Evolutionary conservation across 2,888 invertebrate species (phyloP), one percentile per base, ranked within the genome.

Genomic region (Chalcis sispes): DNA sequence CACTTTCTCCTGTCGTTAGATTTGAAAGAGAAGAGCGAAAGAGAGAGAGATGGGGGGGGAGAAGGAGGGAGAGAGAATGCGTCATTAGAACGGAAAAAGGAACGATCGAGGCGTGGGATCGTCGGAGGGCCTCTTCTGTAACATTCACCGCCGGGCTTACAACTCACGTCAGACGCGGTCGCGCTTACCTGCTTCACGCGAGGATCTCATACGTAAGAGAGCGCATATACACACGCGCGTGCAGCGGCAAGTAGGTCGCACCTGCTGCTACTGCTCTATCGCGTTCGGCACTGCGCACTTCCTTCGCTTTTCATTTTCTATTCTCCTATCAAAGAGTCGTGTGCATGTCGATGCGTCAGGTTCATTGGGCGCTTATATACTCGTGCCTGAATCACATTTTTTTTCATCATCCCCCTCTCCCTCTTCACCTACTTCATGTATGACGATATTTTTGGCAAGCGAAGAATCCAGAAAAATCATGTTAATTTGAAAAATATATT

Each of bases 201-300:
- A 36, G 25, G 25, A 10, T n/a, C 25, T 27, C 32, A 54, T 32
- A 36, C 62, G 36, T n/a, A 36, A 29, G 62, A 2, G 52, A 23
- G 18, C 27, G 54, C 15, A 36, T 27, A 20, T 20, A 20, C 10
- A 52, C 20, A 42, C 64, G 23, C 20, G 20, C 25, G 32, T 20
- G 15, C 50, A 15, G 29, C 8, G n/a, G n/a, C 65, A 77, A 74
- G 74, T 77, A 71, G 77, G 74, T 77, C 77, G 66, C 77, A 77
- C 74, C 77, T 77, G 77, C 77, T 64, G 54, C 59, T 52, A 25
- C 42, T 50, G 61, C 64, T 36, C 58, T 50, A 27, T 66, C 71
- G 71, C 25, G 27, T 15, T 54, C 25, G 42, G 5, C 50, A n/a
- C 29, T 50, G 18, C 18, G 8, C 1, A 1, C 58, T 46, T 56